Base-by-base conservation (phyloP, 2,888 invertebrate species). In the Phania funesta region DNA sequence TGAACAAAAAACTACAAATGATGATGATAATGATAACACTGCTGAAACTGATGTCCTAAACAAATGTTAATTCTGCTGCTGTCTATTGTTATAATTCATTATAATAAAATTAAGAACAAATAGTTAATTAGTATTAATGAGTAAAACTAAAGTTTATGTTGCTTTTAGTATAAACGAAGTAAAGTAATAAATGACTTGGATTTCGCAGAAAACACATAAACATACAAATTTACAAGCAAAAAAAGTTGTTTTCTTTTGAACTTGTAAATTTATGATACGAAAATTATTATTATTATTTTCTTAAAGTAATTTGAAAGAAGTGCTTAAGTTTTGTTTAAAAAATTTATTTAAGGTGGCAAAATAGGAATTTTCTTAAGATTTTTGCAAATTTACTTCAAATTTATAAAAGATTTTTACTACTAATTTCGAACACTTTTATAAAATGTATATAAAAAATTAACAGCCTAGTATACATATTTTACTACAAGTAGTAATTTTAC, bases 71-170 rank as follows among this genome's bases (percentile, higher is more conserved):
- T 54, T 5, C 6, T 44, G 8, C 22, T 44, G 29, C 6, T 46
- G 22, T 22, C 29, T 26, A 20, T 54, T 68, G 6, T 32, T 41
- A 1, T 54, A 32, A 56, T 22, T 46, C 22, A 70, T 56, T 70
- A 32, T 56, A 70, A 56, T 24, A 9, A 16, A 56, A 46, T 56
- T 16, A 8, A 56, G 22, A 70, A 56, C n/a, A 56, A 56, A 32
- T 20, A 70, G 56, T 8, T 56, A 56, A 70, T 70, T 70, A 46
- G 11, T 56, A 44, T 18, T 26, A 56, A 56, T 35, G 56, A 44
- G 32, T 58, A 52, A 26, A 20, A 38, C 38, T 22, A 41, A 52
- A 62, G 41, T 44, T 44, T 16, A 18, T 44, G 41, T 44, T 4
- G 5, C 3, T 18, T 18, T 44, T 7, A 7, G 3, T 7, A 1